Evolutionary conservation across 2,888 invertebrate genomes (phyloP).

Genomic region (Mesochorus sp.): DNA sequence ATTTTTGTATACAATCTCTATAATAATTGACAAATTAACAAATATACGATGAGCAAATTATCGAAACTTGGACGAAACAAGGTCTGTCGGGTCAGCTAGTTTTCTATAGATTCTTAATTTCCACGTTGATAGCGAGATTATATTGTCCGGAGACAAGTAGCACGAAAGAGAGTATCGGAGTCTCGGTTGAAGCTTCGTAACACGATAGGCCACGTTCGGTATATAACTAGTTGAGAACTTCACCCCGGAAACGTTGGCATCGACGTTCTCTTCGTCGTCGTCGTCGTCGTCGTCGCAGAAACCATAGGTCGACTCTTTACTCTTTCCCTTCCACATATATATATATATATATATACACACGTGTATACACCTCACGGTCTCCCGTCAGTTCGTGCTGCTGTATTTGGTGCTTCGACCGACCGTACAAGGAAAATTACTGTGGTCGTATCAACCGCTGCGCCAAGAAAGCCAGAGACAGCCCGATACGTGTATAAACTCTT

Average conservation of each 20-base stretch:
- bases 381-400: slow-evolving; percentile 47
- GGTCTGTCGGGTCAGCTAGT: neutral
- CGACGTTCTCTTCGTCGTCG: slow-evolving; percentile 27
- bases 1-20: no score
- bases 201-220: slow-evolving; percentile 44
- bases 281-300: slow-evolving; percentile 52
- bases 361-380: slow-evolving; percentile 19
- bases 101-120: slow-evolving; percentile 15
- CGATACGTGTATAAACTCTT: neutral
- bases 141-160: slow-evolving; percentile 1
- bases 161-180: slow-evolving; percentile 33
- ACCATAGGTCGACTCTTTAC: slow-evolving; percentile 58
- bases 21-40: no score
- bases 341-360: neutral
- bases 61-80: neutral
- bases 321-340: slow-evolving; percentile 7
- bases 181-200: slow-evolving; percentile 46
- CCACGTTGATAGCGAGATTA: no score
- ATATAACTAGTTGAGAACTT: slow-evolving; percentile 59
- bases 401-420: slow-evolving; percentile 57
- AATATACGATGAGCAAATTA: no score
- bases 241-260: slow-evolving; percentile 61
- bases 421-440: slow-evolving; percentile 58
- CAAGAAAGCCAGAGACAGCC: slow-evolving; percentile 6
- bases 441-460: slow-evolving; percentile 42